A percentile compares a stretch with the other conserved stretches of the same genome.
phyloP scores from a whole-genome alignment of 2,888 invertebrate genomes.

The Anaspis maculata region DNA sequence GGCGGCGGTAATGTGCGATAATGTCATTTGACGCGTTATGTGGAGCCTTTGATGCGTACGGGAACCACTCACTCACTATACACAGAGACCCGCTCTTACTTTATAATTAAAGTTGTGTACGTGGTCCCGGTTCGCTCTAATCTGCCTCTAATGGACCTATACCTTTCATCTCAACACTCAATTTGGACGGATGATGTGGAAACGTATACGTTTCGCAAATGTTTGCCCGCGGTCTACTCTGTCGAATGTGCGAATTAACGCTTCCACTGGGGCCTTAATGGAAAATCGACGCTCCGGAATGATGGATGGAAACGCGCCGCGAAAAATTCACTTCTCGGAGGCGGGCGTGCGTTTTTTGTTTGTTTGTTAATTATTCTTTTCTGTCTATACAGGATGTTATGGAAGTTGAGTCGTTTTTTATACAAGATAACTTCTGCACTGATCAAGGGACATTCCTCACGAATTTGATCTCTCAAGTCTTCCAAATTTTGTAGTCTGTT shows the following conservation, averaged over 20 bases:
- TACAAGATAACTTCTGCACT: no score
- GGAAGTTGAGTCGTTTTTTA: no score
- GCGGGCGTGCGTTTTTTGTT: no score
- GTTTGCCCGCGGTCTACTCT: background rate
- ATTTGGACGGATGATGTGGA: constrained; percentile 18
- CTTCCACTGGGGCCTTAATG: background rate
- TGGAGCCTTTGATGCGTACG: constrained; percentile 29
- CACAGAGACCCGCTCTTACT: constrained; percentile 27
- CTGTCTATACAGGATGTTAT: no score
- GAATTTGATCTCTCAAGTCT: no score
- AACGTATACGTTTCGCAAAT: constrained; percentile 7
- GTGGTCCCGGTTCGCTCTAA: constrained; percentile 29
- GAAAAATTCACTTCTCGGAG: no score
- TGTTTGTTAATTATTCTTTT: no score
- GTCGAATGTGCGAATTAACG: background rate
- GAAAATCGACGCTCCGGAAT: no score
- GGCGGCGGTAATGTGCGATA: constrained; percentile 22
- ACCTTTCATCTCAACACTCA: constrained; percentile 33
- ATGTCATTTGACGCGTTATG: constrained; percentile 23
- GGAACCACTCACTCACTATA: constrained; percentile 20
- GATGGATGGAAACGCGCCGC: no score
- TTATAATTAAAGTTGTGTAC: constrained; percentile 37
- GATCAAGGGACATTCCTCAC: no score
- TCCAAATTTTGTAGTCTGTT: no score
- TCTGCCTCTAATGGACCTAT: constrained; percentile 34